Base-by-base conservation (phyloP, 2,888 invertebrate genomes). In the Atethmia centrago region DNA sequence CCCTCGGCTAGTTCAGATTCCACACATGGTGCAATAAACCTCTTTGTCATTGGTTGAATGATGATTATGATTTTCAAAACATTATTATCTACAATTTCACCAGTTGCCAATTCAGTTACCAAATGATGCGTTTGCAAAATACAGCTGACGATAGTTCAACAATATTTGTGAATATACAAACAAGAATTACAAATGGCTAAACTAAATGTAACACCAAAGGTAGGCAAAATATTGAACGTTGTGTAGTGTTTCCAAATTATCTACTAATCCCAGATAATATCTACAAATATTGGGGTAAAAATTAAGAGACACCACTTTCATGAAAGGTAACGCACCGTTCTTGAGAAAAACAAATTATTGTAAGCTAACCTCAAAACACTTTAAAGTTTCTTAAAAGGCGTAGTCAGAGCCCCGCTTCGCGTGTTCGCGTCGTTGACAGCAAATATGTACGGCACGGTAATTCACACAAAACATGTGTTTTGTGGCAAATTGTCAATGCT, bases 281-380 rank as follows among this genome's bases (percentile, higher is more conserved):
- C 53, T 36, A 62, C 71, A 75, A 82, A 84, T 84, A 84, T 84
- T 82, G 45, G 16, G 40, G n/a, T n/a, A n/a, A n/a, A n/a, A n/a
- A n/a, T n/a, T n/a, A n/a, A n/a, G n/a, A n/a, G n/a, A n/a, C n/a
- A n/a, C n/a, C n/a, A n/a, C n/a, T n/a, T n/a, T n/a, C n/a, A n/a
- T n/a, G n/a, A n/a, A n/a, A n/a, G n/a, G n/a, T n/a, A n/a, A n/a
- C n/a, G n/a, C n/a, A n/a, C n/a, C n/a, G n/a, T n/a, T n/a, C n/a
- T n/a, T n/a, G n/a, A n/a, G n/a, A n/a, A n/a, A n/a, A n/a, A n/a
- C n/a, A n/a, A n/a, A n/a, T n/a, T n/a, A n/a, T n/a, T n/a, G n/a
- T n/a, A n/a, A n/a, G n/a, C n/a, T n/a, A n/a, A n/a, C n/a, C n/a
- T n/a, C n/a, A n/a, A n/a, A n/a, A n/a, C n/a, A n/a, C n/a, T n/a